phyloP scores from a whole-genome alignment of 2,888 invertebrate genomes.

The Thysanoteuthis rhombus region DNA sequence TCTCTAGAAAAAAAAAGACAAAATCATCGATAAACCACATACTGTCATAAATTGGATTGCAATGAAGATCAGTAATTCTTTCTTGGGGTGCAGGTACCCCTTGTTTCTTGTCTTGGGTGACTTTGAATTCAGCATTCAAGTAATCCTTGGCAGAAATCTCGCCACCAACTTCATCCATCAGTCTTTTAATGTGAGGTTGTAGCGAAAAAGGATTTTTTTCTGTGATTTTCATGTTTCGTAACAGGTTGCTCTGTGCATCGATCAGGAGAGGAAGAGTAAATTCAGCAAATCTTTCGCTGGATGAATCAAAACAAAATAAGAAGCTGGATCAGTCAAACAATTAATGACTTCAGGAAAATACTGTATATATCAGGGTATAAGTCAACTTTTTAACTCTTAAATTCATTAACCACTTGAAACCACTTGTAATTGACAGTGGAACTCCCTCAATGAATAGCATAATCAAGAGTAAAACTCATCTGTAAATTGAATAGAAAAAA shows the following conservation, averaged over 20 bases:
- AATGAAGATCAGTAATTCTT: slow-evolving; percentile 60
- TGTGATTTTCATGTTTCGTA: slow-evolving; percentile 34
- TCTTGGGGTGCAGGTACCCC: slow-evolving; percentile 48
- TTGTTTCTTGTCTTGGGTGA: slow-evolving; percentile 46
- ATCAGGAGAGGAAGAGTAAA: slow-evolving; percentile 64
- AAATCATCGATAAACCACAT: slow-evolving; percentile 33
- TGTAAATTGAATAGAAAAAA: no score
- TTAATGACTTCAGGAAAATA: no score
- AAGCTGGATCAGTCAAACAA: no score
- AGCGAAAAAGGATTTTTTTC: slow-evolving; percentile 54
- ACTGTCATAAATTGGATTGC: slow-evolving; percentile 60
- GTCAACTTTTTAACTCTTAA: no score
- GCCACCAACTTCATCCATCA: slow-evolving; percentile 50
- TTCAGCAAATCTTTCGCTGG: slow-evolving; percentile 65
- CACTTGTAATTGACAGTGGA: no score
- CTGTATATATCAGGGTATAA: no score
- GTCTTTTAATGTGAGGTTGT: slow-evolving; percentile 58
- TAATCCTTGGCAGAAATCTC: slow-evolving; percentile 59
- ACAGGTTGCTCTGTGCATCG: slow-evolving; percentile 62
- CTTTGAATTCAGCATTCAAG: slow-evolving; percentile 56
- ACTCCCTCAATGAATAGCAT: no score
- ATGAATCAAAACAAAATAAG: neutral
- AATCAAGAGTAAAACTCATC: no score
- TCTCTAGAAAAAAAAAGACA: no score
- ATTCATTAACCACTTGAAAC: no score